Evolutionary conservation across 1,140 invertebrate species (phyloP).

Genomic region (Metaphire vulgaris): DNA sequence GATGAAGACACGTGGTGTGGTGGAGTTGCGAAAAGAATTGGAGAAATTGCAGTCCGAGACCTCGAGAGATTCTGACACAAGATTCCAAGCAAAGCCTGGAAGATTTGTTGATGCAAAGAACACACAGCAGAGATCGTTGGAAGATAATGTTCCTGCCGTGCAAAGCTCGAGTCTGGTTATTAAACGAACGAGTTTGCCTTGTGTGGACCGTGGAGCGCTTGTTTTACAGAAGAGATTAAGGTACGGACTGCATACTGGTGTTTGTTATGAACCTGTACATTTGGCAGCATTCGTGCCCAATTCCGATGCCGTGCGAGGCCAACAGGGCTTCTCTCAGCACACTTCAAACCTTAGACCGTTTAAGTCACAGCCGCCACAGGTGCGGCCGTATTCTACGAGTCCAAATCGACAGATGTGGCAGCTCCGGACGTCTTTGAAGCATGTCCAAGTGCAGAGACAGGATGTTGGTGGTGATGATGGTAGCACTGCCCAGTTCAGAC

Average conservation of each 20-base stretch:
- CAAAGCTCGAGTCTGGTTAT: background rate
- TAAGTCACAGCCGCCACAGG: background rate
- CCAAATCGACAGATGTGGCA: background rate
- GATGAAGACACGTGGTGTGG: conserved; percentile 68
- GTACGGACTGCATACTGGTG: background rate
- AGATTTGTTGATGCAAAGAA: background rate
- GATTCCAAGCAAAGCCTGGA: background rate
- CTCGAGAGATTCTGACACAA: background rate
- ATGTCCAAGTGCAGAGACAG: too few species aligned
- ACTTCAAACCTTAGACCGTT: background rate
- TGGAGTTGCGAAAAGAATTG: conserved; percentile 71
- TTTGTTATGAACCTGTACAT: background rate
- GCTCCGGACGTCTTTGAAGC: background rate
- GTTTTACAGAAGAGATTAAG: background rate
- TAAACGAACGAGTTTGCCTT: background rate
- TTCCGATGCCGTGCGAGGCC: too few species aligned
- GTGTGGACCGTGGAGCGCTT: background rate
- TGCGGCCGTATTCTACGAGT: background rate
- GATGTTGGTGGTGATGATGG: too few species aligned
- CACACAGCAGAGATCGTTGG: background rate
- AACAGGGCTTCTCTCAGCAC: background rate
- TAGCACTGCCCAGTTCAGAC: background rate
- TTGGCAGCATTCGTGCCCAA: background rate
- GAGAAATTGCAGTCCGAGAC: conserved; percentile 58
- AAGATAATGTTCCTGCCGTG: background rate